These are phyloP conservation scores for Exephanes ischioxanthus DNA, from an alignment of 2,888 invertebrate species.

Conservation along the genomic window DNA sequence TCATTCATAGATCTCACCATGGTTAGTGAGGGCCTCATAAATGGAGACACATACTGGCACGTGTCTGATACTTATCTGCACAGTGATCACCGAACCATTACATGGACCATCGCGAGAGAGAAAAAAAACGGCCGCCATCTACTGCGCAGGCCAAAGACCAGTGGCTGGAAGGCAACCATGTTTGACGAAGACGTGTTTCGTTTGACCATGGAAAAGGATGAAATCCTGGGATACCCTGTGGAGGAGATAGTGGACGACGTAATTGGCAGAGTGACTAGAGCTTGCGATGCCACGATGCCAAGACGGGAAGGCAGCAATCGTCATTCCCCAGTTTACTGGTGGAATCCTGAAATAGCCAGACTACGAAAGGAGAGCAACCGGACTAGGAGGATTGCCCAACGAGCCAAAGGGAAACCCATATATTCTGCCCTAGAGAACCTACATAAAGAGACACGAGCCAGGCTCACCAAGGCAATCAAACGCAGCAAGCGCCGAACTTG, in stretches of 20 bases:
- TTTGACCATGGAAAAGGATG: not conserved
- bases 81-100: conserved; percentile 60
- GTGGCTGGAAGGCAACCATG: conserved; percentile 10
- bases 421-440: conserved; percentile 23
- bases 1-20: too few relatives aligned
- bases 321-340: not conserved
- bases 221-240: conserved; percentile 21
- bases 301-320: conserved; percentile 22
- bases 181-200: conserved; percentile 10
- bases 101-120: conserved; percentile 43
- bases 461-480: conserved; percentile 48
- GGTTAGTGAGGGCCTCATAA: too few relatives aligned
- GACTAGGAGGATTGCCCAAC: not conserved
- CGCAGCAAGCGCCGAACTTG: conserved; percentile 25
- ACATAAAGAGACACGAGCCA: conserved; percentile 37
- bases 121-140: not conserved
- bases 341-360: not conserved
- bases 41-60: too few relatives aligned
- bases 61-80: too few relatives aligned
- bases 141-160: not conserved
- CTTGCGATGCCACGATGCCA: conserved; percentile 64
- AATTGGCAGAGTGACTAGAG: conserved; percentile 44
- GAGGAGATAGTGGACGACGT: conserved; percentile 8
- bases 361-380: not conserved
- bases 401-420: not conserved